Evolutionary conservation across 2,797 vertebrate genomes (phyloP), one percentile per base, ranked within the genome.

Genomic region (Helostoma temminkii): DNA sequence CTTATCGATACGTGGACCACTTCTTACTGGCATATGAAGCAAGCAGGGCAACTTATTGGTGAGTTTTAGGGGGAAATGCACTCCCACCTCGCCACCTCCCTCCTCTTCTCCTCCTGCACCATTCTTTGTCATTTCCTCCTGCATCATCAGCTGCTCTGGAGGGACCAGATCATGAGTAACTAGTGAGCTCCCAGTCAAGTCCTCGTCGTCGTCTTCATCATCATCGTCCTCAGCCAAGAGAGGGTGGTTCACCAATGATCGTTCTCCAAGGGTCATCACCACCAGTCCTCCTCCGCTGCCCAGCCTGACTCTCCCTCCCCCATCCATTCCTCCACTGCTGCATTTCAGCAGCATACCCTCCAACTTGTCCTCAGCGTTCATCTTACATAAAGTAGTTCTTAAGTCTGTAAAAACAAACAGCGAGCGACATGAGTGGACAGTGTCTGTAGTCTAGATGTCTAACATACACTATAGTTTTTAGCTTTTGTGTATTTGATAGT

Each of bases 301-400:
- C 68, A 91, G 67, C 80, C 94, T 90, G 65, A 91, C 81, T 92
- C 84, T 75, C 42, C 88, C 91, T 50, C 89, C 84, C 61, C 83
- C 92, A 15, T 93, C 91, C 5, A 91, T 82, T 81, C 95, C 95
- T 88, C 94, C 95, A 76, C 95, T 93, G 94, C 96, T 94, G 94
- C 96, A 98, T 95, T 98, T 98, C 89, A 98, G 95, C 94, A 98
- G 96, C 91, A 98, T 96, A 80, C 96, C 96, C 90, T 98, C 96
- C 91, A 99, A 92, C 91, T 98, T 98, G 93, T 97, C 96, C 92
- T 98, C 97, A 92, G 97, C 93, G 93, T 98, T 99, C 97, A 98
- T 99, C 93, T 94, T 96, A 91, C 87, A 90, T 87, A 78, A 85
- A 86, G 73, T 82, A 79, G 52, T 69, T 82, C 41, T 76, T 49